A percentile compares a stretch with the other conserved stretches of the same genome.
Conservation (phyloP, 2,113 vertebrate genomes). For the Dromas ardeola region DNA sequence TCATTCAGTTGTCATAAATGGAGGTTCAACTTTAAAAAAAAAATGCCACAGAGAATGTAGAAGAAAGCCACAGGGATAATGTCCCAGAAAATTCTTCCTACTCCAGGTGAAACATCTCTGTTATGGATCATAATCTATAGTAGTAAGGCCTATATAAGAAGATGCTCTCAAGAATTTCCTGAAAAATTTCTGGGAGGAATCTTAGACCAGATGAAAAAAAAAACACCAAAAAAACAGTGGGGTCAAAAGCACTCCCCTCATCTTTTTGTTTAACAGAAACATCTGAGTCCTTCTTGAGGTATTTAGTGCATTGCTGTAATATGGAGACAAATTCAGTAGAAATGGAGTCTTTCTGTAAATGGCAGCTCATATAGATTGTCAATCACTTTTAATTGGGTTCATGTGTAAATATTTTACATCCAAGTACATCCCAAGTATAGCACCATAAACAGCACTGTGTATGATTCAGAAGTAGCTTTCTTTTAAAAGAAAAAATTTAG, state of each 20-base stretch:
- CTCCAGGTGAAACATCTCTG: neutral
- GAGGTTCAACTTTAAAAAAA: neutral
- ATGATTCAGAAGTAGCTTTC: neutral
- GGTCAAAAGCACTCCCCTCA: neutral
- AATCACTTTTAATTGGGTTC: neutral
- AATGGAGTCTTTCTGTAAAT: neutral
- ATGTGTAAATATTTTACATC: neutral
- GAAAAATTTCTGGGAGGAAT: neutral
- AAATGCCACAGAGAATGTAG: neutral
- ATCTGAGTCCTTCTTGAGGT: neutral
- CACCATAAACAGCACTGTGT: neutral
- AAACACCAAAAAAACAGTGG: neutral
- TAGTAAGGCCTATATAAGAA: neutral
- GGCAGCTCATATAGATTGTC: neutral
- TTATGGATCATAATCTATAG: neutral
- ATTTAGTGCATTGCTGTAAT: neutral
- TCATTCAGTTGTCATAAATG: neutral
- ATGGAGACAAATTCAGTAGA: neutral
- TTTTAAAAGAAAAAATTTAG: neutral
- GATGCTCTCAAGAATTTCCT: neutral
- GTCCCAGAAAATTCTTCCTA: neutral
- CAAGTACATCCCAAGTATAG: neutral
- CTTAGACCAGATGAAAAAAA: neutral
- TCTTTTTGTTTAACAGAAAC: neutral
- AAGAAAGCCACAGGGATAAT: neutral